A percentile compares a stretch with the other conserved stretches of the same genome.
These are phyloP conservation scores for Choreutis nemorana DNA, from an alignment of 2,888 invertebrate species.

Conservation along the genomic window DNA sequence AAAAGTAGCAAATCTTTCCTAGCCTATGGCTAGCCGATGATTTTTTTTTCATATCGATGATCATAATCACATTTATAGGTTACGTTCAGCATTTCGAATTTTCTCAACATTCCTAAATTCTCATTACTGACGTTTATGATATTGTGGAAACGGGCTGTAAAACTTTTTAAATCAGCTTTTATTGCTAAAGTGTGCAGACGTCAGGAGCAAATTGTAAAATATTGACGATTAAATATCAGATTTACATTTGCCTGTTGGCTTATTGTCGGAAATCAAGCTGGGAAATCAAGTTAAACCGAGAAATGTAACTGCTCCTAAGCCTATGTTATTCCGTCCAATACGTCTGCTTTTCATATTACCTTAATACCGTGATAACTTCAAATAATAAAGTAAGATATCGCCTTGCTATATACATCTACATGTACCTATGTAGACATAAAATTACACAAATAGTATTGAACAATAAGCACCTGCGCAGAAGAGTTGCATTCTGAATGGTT, in stretches of 20 bases:
- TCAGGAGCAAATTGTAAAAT: slow-evolving; percentile 44
- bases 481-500: too few species aligned
- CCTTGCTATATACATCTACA: too few species aligned
- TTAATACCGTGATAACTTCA: slow-evolving; percentile 21
- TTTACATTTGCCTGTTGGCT: slow-evolving; percentile 26
- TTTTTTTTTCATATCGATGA: too few species aligned
- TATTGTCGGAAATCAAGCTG: slow-evolving; percentile 17
- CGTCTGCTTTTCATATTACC: slow-evolving; percentile 28
- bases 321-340: slow-evolving; percentile 38
- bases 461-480: too few species aligned
- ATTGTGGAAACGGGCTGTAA: slow-evolving; percentile 21
- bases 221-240: slow-evolving; percentile 39
- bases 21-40: too few species aligned
- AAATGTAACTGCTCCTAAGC: slow-evolving; percentile 33
- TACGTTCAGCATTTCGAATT: too few species aligned
- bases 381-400: too few species aligned
- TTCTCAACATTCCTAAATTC: slow-evolving; percentile 31
- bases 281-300: slow-evolving; percentile 33
- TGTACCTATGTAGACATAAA: too few species aligned
- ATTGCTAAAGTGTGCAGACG: slow-evolving; percentile 21
- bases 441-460: too few species aligned
- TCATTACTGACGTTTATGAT: slow-evolving; percentile 27
- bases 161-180: slow-evolving; percentile 24
- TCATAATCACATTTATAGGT: too few species aligned
- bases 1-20: too few species aligned